Percentiles rank a stretch among this genome's conserved stretches.
Conservation (phyloP, 1,140 invertebrate genomes). For the Micrasema longulum region DNA sequence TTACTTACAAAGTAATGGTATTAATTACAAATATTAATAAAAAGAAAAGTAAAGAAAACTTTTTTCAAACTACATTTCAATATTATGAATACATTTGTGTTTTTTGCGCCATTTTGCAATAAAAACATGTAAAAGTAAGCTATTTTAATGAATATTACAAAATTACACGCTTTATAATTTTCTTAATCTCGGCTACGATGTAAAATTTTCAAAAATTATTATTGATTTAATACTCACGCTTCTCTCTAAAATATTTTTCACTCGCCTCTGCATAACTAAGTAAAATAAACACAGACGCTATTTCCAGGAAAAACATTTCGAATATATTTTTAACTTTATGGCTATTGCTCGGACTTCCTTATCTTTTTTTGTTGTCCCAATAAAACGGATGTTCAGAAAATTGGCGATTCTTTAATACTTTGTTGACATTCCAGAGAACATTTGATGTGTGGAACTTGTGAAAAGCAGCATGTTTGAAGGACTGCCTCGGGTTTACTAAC, state of each 20-base stretch:
- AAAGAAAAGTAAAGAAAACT: no score
- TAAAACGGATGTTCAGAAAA: background rate
- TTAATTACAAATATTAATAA: no score
- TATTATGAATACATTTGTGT: no score
- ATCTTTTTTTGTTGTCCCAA: slow-evolving; percentile 7
- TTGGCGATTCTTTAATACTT: background rate
- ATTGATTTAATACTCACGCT: slow-evolving; percentile 52
- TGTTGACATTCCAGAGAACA: background rate
- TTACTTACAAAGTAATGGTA: no score
- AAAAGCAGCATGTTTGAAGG: slow-evolving; percentile 42
- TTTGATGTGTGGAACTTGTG: background rate
- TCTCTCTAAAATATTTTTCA: slow-evolving; percentile 47
- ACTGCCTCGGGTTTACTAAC: slow-evolving; percentile 46
- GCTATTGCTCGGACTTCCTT: no score
- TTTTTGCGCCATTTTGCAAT: no score
- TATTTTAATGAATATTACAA: no score
- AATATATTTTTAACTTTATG: background rate
- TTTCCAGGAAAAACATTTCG: slow-evolving; percentile 31
- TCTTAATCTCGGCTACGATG: no score
- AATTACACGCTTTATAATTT: no score
- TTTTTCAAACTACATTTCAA: no score
- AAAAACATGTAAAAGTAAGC: no score
- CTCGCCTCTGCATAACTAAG: slow-evolving; percentile 2
- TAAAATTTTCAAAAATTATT: no score
- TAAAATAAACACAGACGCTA: slow-evolving; percentile 12